Base-by-base conservation (phyloP, 2,797 vertebrate species). In the Urosaurus nigricauda region DNA sequence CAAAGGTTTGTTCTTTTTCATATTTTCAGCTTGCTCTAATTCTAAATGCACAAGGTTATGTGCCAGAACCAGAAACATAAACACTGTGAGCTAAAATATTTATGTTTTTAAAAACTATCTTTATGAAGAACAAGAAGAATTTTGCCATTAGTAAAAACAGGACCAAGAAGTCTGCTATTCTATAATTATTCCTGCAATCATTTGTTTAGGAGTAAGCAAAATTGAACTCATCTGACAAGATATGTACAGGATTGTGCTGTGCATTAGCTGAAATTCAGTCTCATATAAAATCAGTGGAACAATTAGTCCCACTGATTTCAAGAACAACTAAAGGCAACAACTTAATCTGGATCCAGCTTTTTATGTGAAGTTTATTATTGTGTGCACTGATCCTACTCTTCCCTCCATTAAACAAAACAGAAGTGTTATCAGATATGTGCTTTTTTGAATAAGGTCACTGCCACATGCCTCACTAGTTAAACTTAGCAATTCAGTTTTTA, bases 351-450 rank as follows among this genome's bases (percentile, higher is more conserved):
- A 58, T 40, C 84, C 24, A 75, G 8, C 32, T 11, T 16, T 85
- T 81, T 65, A 73, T 53, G 32, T 81, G 68, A 68, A 17, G 2
- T 79, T 26, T 47, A 43, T 56, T 43, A 24, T 32, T 21, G 19
- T 37, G 5, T 37, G 37, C 35, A 40, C 6, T 74, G 37, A 40
- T 74, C 16, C 35, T 83, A 40, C 65, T 85, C 82, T 51, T 35
- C 84, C 37, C 26, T 70, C 71, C 51, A 19, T 37, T 65, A 68
- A 78, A 86, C 79, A 37, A 87, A 89, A 89, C 35, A 93, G 85
- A 78, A 56, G 51, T 84, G 12, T 14, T 79, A 87, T 56, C n/a
- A 60, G 65, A 2, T 58, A 81, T 83, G 47, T 21, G 71, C 70
- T 53, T 84, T 91, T 87, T 91, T 87, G 73, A 89, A 77, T 51